Conservation (phyloP, 2,888 invertebrate genomes). For the Amphimallon solstitiale region DNA sequence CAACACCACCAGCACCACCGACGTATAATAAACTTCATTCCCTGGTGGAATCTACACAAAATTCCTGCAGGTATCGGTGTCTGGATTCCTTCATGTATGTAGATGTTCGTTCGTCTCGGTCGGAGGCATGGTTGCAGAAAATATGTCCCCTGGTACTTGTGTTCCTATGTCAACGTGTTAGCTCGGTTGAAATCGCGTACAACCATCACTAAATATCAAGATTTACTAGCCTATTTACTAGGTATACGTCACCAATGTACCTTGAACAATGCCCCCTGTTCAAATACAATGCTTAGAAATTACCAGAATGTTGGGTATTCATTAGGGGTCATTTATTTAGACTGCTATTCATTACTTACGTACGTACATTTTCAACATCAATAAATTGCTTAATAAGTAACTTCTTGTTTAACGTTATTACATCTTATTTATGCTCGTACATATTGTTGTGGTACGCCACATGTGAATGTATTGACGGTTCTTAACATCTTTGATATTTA, state of each 20-base stretch:
- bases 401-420: no score
- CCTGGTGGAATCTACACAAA: background rate
- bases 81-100: background rate
- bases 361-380: background rate
- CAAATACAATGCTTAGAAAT: background rate
- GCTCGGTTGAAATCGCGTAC: conserved; percentile 2
- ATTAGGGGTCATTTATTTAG: conserved; percentile 5
- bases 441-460: no score
- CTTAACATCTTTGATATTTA: no score
- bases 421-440: no score
- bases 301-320: conserved; percentile 2
- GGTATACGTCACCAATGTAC: background rate
- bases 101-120: background rate
- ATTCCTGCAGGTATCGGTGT: background rate
- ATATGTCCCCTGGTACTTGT: conserved; percentile 9
- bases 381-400: conserved; percentile 1
- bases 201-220: conserved; percentile 22
- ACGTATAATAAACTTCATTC: conserved; percentile 5
- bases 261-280: conserved; percentile 16
- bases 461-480: no score
- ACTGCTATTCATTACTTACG: background rate
- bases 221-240: conserved; percentile 25
- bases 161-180: conserved; percentile 21
- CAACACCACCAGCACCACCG: background rate
- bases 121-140: background rate